Conservation (phyloP, 2,113 vertebrate species). For the Crotophaga sulcirostris region DNA sequence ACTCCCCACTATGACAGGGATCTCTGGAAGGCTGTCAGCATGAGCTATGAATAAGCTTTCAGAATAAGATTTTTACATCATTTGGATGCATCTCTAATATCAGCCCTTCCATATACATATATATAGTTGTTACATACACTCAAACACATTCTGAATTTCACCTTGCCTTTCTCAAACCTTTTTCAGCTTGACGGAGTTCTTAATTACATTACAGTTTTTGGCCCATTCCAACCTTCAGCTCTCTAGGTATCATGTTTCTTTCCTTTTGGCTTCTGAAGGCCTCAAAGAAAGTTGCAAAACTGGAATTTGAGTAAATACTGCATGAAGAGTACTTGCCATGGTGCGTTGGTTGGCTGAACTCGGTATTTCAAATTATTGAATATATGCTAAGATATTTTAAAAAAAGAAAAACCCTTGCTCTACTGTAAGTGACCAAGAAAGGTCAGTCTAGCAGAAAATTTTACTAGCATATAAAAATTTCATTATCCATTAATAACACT, state of each 20-base stretch:
- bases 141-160: neutral
- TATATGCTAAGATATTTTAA: neutral
- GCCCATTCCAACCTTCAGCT: neutral
- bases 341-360: neutral
- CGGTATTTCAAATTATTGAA: neutral
- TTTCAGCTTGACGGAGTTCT: neutral
- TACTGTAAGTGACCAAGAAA: neutral
- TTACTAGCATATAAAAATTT: neutral
- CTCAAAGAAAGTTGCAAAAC: conserved; percentile 31
- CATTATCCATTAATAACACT: neutral
- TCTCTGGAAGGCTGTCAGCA: neutral
- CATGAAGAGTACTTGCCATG: neutral
- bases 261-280: conserved; percentile 15
- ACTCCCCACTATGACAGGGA: fast-evolving
- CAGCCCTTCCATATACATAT: neutral
- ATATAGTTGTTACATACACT: neutral
- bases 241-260: neutral
- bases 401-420: neutral
- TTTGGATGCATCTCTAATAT: neutral
- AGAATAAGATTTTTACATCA: neutral
- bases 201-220: neutral
- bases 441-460: neutral
- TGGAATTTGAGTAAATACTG: conserved; percentile 49
- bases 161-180: neutral
- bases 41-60: neutral